Evolutionary conservation across 1,140 invertebrate genomes (phyloP), one percentile per base, ranked within the genome.

Genomic region (Drosophila pseudoobscura): DNA sequence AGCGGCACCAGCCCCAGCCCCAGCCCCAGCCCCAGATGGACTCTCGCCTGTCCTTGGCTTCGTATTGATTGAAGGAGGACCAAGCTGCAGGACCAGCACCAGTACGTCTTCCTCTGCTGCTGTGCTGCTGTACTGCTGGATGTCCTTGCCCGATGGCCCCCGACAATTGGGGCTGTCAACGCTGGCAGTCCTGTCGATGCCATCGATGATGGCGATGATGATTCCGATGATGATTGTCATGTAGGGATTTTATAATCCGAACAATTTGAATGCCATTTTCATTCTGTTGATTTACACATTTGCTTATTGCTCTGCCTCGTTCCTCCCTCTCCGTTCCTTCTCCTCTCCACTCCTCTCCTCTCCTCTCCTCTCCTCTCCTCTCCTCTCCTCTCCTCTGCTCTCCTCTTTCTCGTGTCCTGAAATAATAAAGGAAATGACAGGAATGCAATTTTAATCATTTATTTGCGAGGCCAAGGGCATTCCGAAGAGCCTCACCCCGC

Each of bases 211-310:
- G 29, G 7, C 7, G 29, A 35, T 35, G 39, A 45, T 59, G 52
- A 44, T 41, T 29, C 51, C 51, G 26, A 41, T 73, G 78, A 63
- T 80, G 79, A 78, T 70, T 80, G 65, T 64, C 75, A 75, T 87
- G 75, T 75, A 65, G 62, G 70, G 82, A 87, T 88, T 87, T 88
- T 75, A 87, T 88, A 85, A 87, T 87, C 82, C 65, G 64, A 50
- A 62, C 78, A 87, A 75, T 78, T 82, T 66, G 59, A 75, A 80
- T 58, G 62, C 55, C 61, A 39, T 63, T 64, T 78, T 52, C 65
- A 69, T 65, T 78, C 62, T 68, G 62, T 82, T 72, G 70, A 82
- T 75, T 87, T 78, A 69, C 82, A 75, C 78, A 78, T 87, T 85
- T 65, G 53, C 69, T 78, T 65, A 72, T 73, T 74, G 69, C 77